A percentile compares a stretch with the other conserved stretches of the same genome.
Evolutionary conservation across 1,140 invertebrate genomes (phyloP).

Genomic region (Leptestheria dahalacensis): DNA sequence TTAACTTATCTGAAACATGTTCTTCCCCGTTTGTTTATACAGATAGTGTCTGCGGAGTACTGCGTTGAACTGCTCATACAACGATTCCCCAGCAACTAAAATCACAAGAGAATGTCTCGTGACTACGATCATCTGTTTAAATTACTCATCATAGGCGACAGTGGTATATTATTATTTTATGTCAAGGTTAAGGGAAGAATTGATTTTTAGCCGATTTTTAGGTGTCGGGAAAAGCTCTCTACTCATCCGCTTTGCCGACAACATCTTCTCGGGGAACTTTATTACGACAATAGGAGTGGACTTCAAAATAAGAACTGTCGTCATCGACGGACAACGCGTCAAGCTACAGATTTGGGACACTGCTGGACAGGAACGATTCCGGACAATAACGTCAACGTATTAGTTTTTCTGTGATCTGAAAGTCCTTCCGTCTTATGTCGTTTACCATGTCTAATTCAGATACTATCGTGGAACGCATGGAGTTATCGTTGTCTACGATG

Average conservation of each 20-base stretch:
- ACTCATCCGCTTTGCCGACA: slow-evolving; percentile 89
- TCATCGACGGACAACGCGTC: slow-evolving; percentile 83
- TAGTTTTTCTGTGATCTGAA: slow-evolving; percentile 15
- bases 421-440: background rate
- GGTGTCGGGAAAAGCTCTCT: slow-evolving; percentile 97
- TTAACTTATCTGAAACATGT: background rate
- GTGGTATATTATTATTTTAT: slow-evolving; percentile 46
- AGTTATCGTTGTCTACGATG: slow-evolving; percentile 98
- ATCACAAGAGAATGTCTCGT: slow-evolving; percentile 31
- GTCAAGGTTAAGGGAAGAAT: background rate
- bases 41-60: no score
- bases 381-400: slow-evolving; percentile 88
- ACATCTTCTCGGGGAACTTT: slow-evolving; percentile 94
- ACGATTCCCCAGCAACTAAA: no score
- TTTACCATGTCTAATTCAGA: slow-evolving; percentile 37
- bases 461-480: slow-evolving; percentile 98
- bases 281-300: slow-evolving; percentile 99
- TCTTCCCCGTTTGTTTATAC: no score
- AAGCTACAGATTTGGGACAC: slow-evolving; percentile 99
- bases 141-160: slow-evolving; percentile 91
- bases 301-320: slow-evolving; percentile 96
- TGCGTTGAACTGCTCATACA: no score
- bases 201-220: slow-evolving; percentile 27
- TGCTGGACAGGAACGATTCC: slow-evolving; percentile 52
- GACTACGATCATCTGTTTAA: slow-evolving; percentile 99